Conservation (phyloP, 1,140 invertebrate species). For the Sinella curviseta region DNA sequence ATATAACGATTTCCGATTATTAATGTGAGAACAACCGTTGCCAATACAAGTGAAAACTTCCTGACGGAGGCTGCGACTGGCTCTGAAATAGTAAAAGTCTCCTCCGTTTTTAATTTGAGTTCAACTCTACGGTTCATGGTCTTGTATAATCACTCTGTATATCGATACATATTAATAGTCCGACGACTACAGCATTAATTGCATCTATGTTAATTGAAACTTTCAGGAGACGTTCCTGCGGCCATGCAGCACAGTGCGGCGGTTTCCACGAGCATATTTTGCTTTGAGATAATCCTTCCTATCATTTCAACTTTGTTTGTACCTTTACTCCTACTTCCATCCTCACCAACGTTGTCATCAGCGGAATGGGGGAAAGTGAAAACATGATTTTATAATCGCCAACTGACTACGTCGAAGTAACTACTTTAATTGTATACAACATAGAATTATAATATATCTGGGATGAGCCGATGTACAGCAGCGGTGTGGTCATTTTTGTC, state of each 20-base stretch:
- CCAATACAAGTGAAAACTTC: too few species aligned
- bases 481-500: too few species aligned
- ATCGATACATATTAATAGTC: neutral
- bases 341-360: neutral
- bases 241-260: constrained; percentile 43
- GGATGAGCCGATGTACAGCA: too few species aligned
- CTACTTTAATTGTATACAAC: too few species aligned
- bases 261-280: neutral
- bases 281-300: neutral
- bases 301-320: neutral
- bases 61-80: too few species aligned
- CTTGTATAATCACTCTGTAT: neutral
- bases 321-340: neutral
- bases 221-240: constrained; percentile 44
- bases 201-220: neutral
- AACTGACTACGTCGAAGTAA: too few species aligned
- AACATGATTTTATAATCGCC: too few species aligned
- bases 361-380: too few species aligned
- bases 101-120: too few species aligned
- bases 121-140: too few species aligned
- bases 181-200: neutral
- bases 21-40: neutral
- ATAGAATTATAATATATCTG: too few species aligned
- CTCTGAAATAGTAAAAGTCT: too few species aligned
- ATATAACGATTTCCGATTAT: neutral